These are phyloP conservation scores for Apaloderma vittatum DNA, from an alignment of 2,113 vertebrate genomes.

Conservation along the genomic window DNA sequence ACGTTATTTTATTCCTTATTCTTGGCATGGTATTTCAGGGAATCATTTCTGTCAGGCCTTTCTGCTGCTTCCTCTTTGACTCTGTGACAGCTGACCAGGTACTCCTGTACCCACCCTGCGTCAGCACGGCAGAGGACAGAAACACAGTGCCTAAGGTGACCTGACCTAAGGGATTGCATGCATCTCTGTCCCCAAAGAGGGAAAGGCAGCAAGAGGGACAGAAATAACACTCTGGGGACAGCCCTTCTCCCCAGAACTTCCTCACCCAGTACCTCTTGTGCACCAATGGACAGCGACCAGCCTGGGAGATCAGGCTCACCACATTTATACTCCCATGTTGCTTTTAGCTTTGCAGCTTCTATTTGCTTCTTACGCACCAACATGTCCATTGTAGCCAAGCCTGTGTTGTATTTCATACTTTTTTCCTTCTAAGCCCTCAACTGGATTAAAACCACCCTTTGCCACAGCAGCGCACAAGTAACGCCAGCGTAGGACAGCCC, in stretches of 20 bases:
- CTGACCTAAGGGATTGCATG: rapidly evolving
- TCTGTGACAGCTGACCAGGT: neutral
- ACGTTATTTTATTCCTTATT: neutral
- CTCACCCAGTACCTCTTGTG: neutral
- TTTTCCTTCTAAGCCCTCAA: neutral
- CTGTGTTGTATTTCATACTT: neutral
- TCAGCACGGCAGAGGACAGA: neutral
- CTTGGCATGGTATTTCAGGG: neutral
- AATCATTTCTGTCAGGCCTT: neutral
- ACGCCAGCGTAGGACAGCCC: rapidly evolving
- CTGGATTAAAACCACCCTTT: neutral
- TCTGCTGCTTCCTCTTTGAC: neutral
- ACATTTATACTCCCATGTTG: neutral
- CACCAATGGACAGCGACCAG: neutral
- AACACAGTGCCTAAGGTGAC: neutral
- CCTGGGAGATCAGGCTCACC: neutral
- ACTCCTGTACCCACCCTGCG: too few relatives aligned
- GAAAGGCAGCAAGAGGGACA: neutral
- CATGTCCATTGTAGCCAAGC: neutral
- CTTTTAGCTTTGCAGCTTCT: neutral
- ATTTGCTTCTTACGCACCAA: neutral
- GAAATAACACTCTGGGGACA: neutral
- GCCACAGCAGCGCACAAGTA: neutral
- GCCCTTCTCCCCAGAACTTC: neutral
- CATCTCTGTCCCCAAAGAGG: neutral